phyloP scores from a whole-genome alignment of 2,797 vertebrate genomes.

The Petrocephalus sullivani region DNA sequence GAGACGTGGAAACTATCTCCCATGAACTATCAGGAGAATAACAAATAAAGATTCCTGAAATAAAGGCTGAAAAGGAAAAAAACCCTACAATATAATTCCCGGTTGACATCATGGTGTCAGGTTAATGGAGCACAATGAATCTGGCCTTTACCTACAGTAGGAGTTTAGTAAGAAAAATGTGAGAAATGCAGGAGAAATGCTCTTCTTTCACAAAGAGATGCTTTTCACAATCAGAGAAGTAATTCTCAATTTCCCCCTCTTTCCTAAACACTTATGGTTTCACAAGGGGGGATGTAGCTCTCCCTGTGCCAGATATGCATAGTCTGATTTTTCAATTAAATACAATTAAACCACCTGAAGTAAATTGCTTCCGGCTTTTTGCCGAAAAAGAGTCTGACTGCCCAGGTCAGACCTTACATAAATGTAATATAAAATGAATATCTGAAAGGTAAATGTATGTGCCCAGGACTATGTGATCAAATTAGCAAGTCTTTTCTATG shows the following conservation, averaged over 20 bases:
- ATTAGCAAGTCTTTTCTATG: slow-evolving; percentile 38
- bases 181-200: background rate
- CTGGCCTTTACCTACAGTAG: background rate
- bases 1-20: background rate
- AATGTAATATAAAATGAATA: slow-evolving; percentile 56
- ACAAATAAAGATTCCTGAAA: background rate
- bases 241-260: slow-evolving; percentile 22
- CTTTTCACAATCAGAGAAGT: slow-evolving; percentile 39
- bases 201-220: slow-evolving; percentile 2
- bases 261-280: background rate
- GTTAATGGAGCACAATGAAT: background rate
- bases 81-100: background rate
- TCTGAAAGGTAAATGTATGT: slow-evolving; percentile 52
- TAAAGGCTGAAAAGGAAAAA: background rate
- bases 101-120: background rate
- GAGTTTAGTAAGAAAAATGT: background rate
- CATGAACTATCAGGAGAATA: background rate
- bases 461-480: slow-evolving; percentile 42
- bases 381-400: slow-evolving; percentile 46
- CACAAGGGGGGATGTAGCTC: slow-evolving; percentile 41
- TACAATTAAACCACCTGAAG: slow-evolving; percentile 54
- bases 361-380: slow-evolving; percentile 45
- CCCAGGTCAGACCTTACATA: slow-evolving; percentile 44
- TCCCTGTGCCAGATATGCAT: slow-evolving; percentile 45
- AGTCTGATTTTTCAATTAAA: slow-evolving; percentile 50